These are phyloP conservation scores for Eupithecia inturbata DNA, from an alignment of 2,888 invertebrate genomes.

Conservation along the genomic window DNA sequence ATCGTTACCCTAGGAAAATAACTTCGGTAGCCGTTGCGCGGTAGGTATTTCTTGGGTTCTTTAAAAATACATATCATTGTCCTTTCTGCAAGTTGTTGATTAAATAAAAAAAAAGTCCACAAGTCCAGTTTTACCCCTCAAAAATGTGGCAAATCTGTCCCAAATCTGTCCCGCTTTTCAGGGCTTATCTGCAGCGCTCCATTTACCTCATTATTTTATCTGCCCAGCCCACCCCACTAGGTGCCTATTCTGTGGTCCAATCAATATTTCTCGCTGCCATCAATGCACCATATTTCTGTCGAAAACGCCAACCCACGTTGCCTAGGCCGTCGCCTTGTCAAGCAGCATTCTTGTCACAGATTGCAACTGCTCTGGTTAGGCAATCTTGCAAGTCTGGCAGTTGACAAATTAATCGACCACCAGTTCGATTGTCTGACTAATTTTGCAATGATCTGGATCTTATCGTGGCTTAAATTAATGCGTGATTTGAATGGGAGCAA, in stretches of 20 bases:
- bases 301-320: slow-evolving; percentile 37
- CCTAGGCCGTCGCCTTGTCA: slow-evolving; percentile 39
- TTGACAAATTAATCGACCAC: slow-evolving; percentile 58
- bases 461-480: slow-evolving; percentile 17
- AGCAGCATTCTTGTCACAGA: slow-evolving; percentile 53
- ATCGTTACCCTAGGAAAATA: too few relatives aligned
- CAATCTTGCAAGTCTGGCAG: slow-evolving; percentile 49
- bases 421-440: slow-evolving; percentile 41
- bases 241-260: neutral
- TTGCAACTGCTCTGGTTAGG: slow-evolving; percentile 50
- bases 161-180: neutral
- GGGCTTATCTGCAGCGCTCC: neutral
- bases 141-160: neutral
- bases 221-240: neutral
- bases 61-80: neutral
- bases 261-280: neutral
- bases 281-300: slow-evolving; percentile 24
- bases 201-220: slow-evolving; percentile 2
- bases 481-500: neutral
- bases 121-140: too few relatives aligned
- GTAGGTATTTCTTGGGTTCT: too few relatives aligned
- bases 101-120: neutral
- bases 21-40: too few relatives aligned
- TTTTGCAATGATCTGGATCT: slow-evolving; percentile 37
- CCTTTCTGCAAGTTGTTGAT: neutral